Percentiles rank a stretch among this genome's conserved stretches.
These are phyloP conservation scores for Eptesicus fuscus DNA, from an alignment of 2,113 vertebrate species.

Conservation along the genomic window DNA sequence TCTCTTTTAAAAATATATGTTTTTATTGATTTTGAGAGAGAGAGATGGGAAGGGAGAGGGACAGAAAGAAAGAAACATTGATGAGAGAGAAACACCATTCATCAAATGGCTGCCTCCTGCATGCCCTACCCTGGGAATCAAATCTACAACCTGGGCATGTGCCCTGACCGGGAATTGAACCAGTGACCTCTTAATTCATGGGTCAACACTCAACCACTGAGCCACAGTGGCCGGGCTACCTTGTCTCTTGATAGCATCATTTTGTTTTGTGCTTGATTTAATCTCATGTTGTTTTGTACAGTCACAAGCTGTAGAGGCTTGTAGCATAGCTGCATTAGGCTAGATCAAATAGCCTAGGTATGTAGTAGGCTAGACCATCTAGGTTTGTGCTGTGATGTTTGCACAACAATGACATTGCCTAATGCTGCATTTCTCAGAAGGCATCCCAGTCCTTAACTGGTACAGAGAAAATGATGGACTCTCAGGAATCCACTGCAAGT, in stretches of 20 bases:
- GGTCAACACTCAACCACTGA: no score
- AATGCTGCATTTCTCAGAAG: not conserved
- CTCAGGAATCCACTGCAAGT: not conserved
- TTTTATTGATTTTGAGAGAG: no score
- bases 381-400: not conserved
- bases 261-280: not conserved
- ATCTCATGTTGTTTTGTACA: not conserved
- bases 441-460: not conserved
- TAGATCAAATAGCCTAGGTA: not conserved
- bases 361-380: not conserved
- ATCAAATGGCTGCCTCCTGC: no score
- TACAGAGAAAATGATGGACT: not conserved
- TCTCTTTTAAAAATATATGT: no score
- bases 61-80: no score
- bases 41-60: no score
- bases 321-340: not conserved
- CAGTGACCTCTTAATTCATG: no score
- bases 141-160: no score
- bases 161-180: no score
- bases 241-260: not conserved
- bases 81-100: no score
- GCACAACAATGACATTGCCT: not conserved
- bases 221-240: not conserved
- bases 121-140: no score
- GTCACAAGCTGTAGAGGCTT: not conserved